These are phyloP conservation scores for Apis florea DNA, from an alignment of 1,140 invertebrate genomes.

Conservation along the genomic window DNA sequence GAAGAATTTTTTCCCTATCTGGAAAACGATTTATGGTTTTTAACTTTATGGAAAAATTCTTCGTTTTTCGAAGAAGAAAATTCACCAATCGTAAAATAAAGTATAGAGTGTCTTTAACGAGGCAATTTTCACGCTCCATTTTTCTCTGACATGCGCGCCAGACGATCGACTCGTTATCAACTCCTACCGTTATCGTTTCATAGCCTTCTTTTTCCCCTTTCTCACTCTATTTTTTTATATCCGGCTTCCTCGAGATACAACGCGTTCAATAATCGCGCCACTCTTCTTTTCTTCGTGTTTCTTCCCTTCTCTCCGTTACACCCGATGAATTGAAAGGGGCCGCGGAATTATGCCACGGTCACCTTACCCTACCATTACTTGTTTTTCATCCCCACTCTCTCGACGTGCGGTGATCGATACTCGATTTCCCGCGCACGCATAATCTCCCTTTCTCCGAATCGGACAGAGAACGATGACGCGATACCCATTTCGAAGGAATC, in stretches of 20 bases:
- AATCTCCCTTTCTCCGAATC: neutral
- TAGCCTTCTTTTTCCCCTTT: conserved; percentile 26
- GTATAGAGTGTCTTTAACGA: too few relatives aligned
- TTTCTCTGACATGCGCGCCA: conserved; percentile 19
- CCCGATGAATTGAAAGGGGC: conserved; percentile 41
- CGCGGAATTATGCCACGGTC: conserved; percentile 53
- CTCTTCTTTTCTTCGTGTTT: neutral
- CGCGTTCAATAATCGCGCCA: conserved; percentile 50
- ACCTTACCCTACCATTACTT: conserved; percentile 27
- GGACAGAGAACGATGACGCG: neutral
- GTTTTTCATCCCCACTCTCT: conserved; percentile 20
- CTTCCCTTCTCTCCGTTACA: neutral
- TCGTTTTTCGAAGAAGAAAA: too few relatives aligned
- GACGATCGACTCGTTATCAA: conserved; percentile 60
- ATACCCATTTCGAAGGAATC: too few relatives aligned
- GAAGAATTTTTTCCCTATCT: too few relatives aligned
- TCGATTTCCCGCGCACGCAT: conserved; percentile 29
- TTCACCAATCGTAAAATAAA: too few relatives aligned
- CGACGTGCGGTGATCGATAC: conserved; percentile 54
- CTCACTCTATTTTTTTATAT: conserved; percentile 24
- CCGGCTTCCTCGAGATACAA: conserved; percentile 29
- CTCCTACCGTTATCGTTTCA: conserved; percentile 67
- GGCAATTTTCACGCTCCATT: too few relatives aligned
- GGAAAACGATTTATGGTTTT: too few relatives aligned
- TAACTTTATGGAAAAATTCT: too few relatives aligned